Conservation (phyloP, 2,888 invertebrate species). For the Xanthorhoe designata region DNA sequence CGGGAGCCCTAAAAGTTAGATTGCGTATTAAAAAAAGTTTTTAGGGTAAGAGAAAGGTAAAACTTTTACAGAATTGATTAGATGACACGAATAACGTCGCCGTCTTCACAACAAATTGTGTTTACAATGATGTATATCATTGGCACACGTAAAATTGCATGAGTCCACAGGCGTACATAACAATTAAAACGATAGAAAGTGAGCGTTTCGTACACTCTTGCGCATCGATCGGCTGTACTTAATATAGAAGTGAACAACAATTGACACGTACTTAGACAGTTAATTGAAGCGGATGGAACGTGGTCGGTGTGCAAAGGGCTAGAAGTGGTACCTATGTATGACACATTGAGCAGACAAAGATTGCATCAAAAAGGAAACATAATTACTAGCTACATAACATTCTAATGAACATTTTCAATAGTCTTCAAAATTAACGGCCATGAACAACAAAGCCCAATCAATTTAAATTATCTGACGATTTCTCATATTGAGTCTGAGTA, state of each 20-base stretch:
- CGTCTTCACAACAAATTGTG: slow-evolving; percentile 33
- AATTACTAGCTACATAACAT: neutral
- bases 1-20: too few species aligned
- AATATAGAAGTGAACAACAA: slow-evolving; percentile 71
- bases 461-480: slow-evolving; percentile 11
- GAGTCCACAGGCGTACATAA: slow-evolving; percentile 73
- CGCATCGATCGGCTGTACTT: slow-evolving; percentile 62
- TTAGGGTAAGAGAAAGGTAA: too few species aligned
- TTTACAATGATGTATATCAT: slow-evolving; percentile 68
- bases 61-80: neutral
- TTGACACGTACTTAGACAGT: slow-evolving; percentile 70
- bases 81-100: neutral
- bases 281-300: slow-evolving; percentile 43
- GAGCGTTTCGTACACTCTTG: slow-evolving; percentile 69
- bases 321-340: slow-evolving; percentile 8
- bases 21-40: too few species aligned
- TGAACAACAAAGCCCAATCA: slow-evolving; percentile 8
- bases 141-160: slow-evolving; percentile 84
- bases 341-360: slow-evolving; percentile 27
- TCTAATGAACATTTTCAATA: neutral
- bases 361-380: slow-evolving; percentile 34
- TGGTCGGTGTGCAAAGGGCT: slow-evolving; percentile 41
- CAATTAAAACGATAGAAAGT: slow-evolving; percentile 84
- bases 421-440: neutral
- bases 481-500: too few species aligned